Percentiles rank a stretch among this genome's conserved stretches.
phyloP scores from a whole-genome alignment of 2,113 vertebrate species.

The Engraulis encrasicolus region DNA sequence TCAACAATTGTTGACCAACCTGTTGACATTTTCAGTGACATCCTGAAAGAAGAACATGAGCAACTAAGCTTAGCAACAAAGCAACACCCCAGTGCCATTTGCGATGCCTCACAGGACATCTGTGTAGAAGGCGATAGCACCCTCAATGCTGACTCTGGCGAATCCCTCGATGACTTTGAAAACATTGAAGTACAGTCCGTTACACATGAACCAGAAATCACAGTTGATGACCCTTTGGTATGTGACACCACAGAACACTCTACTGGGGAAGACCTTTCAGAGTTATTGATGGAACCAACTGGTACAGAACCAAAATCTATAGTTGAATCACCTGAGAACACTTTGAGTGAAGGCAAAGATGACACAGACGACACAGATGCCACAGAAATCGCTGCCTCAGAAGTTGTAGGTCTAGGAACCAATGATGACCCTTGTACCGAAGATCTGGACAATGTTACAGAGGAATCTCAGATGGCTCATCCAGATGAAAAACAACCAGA shows the following conservation, averaged over 20 bases:
- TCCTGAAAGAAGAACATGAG: constrained; percentile 42
- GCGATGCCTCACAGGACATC: constrained; percentile 19
- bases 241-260: background rate
- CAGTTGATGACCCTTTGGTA: background rate
- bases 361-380: too few species aligned
- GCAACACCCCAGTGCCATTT: too few species aligned
- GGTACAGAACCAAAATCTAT: constrained; percentile 25
- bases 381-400: too few species aligned
- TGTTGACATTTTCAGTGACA: constrained; percentile 42
- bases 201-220: background rate
- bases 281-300: background rate
- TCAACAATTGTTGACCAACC: constrained; percentile 6
- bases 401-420: too few species aligned
- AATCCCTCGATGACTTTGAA: too few species aligned
- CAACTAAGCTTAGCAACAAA: constrained; percentile 50
- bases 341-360: constrained; percentile 52
- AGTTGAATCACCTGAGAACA: background rate
- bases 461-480: too few species aligned
- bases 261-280: background rate
- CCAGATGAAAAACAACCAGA: too few species aligned
- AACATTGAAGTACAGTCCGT: too few species aligned
- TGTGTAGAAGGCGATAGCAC: constrained; percentile 30
- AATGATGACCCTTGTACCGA: too few species aligned
- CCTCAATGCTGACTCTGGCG: constrained; percentile 23
- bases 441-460: too few species aligned